A percentile compares a stretch with the other conserved stretches of the same genome.
These are phyloP conservation scores for Puntigrus tetrazona DNA, from an alignment of 2,113 vertebrate genomes.

Conservation along the genomic window DNA sequence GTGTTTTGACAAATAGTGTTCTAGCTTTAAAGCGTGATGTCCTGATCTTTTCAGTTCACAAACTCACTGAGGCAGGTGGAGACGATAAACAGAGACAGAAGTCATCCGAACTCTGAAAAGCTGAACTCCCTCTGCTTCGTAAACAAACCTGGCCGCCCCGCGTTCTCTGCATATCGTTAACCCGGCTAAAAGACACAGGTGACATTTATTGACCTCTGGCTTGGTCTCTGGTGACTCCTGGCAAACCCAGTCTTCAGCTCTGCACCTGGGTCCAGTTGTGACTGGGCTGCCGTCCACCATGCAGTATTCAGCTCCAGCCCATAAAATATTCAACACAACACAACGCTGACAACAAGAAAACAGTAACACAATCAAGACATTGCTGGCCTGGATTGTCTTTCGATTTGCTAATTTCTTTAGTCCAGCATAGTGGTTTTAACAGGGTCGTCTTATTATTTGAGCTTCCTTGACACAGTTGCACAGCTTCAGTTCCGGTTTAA, in stretches of 20 bases:
- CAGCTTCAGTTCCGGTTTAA: neutral
- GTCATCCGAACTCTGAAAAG: neutral
- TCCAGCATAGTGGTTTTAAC: neutral
- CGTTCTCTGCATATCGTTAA: conserved; percentile 59
- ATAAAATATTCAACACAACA: conserved; percentile 58
- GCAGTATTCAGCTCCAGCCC: conserved; percentile 51
- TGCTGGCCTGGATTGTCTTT: neutral
- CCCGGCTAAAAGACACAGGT: conserved; percentile 50
- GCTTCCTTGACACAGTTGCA: neutral
- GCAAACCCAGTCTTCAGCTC: conserved; percentile 60
- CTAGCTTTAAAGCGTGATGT: neutral
- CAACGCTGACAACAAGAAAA: conserved; percentile 50
- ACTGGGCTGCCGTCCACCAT: conserved; percentile 31
- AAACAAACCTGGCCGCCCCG: conserved; percentile 16
- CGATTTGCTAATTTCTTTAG: neutral
- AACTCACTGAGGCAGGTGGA: neutral
- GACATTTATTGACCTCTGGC: conserved; percentile 54
- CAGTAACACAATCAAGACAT: conserved; percentile 25
- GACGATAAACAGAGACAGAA: neutral
- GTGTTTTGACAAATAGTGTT: neutral
- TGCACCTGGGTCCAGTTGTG: conserved; percentile 17
- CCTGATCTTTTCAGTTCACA: neutral
- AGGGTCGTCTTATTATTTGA: neutral
- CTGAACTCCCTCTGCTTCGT: neutral
- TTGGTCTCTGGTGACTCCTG: conserved; percentile 59